These are phyloP conservation scores for Actinia tenebrosa DNA, from an alignment of 64 coral and sea anemone genomes.

Conservation along the genomic window DNA sequence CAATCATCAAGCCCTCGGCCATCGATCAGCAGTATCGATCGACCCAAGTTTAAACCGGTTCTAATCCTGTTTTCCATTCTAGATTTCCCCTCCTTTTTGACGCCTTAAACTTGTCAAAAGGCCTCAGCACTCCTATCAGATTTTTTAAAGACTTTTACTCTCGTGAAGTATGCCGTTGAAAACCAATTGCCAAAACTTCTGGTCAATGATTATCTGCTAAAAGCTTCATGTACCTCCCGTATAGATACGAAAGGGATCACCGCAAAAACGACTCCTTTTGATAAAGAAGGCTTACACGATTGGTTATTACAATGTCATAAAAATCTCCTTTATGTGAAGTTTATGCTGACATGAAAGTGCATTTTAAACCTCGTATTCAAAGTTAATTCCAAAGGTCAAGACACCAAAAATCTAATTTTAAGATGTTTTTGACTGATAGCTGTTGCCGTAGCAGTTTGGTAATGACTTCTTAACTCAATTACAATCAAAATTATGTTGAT, in stretches of 20 bases:
- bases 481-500: background rate
- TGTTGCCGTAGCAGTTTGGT: background rate
- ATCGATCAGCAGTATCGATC: no score
- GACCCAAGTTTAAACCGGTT: no score
- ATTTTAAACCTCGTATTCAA: conserved; percentile 20
- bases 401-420: background rate
- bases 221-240: background rate
- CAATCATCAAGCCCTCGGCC: no score
- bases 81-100: no score
- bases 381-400: conserved; percentile 13
- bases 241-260: background rate
- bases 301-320: background rate
- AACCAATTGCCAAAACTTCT: background rate
- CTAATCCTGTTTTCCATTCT: no score
- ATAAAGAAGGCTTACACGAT: conserved; percentile 6
- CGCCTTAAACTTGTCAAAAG: background rate
- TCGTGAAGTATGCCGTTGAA: background rate
- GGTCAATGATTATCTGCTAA: background rate
- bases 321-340: background rate
- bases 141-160: background rate
- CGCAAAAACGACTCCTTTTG: background rate
- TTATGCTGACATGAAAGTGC: background rate
- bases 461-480: conserved; percentile 20
- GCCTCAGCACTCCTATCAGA: background rate
- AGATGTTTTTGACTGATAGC: conserved; percentile 9